Evolutionary conservation across 1,140 invertebrate species (phyloP).

Genomic region (Pachypeltis micranthus): DNA sequence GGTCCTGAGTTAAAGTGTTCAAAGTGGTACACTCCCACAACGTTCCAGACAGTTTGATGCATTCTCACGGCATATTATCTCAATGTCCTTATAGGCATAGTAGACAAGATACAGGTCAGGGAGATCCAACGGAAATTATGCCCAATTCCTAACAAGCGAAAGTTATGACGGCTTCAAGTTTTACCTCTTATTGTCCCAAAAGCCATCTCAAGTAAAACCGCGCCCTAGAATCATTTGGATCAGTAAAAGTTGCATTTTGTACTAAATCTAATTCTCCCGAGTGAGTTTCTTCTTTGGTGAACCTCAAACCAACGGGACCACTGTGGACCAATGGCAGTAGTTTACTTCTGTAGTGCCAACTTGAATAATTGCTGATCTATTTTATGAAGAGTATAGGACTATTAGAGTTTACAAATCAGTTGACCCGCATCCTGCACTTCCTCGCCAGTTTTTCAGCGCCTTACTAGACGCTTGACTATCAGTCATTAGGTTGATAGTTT

Average conservation of each 20-base stretch:
- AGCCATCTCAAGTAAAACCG: slow-evolving; percentile 98
- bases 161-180: slow-evolving; percentile 5
- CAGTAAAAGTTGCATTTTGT: slow-evolving; percentile 88
- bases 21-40: too few relatives aligned
- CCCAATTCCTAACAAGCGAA: slow-evolving; percentile 9
- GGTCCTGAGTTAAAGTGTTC: too few relatives aligned
- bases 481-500: too few relatives aligned
- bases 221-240: slow-evolving; percentile 91
- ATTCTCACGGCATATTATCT: too few relatives aligned
- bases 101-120: too few relatives aligned
- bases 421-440: too few relatives aligned
- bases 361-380: slow-evolving; percentile 95
- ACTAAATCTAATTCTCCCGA: slow-evolving; percentile 72
- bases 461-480: too few relatives aligned
- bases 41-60: too few relatives aligned
- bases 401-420: too few relatives aligned
- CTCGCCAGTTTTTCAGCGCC: too few relatives aligned
- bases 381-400: slow-evolving; percentile 70
- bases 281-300: slow-evolving; percentile 42
- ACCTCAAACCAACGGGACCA: slow-evolving; percentile 43
- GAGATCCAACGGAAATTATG: slow-evolving; percentile 5
- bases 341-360: slow-evolving; percentile 95
- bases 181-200: slow-evolving; percentile 41
- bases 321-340: slow-evolving; percentile 65
- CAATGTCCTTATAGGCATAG: too few relatives aligned